A percentile compares a stretch with the other conserved stretches of the same genome.
Conservation (phyloP, 1,140 invertebrate genomes). For the Heliconius eleuchia region DNA sequence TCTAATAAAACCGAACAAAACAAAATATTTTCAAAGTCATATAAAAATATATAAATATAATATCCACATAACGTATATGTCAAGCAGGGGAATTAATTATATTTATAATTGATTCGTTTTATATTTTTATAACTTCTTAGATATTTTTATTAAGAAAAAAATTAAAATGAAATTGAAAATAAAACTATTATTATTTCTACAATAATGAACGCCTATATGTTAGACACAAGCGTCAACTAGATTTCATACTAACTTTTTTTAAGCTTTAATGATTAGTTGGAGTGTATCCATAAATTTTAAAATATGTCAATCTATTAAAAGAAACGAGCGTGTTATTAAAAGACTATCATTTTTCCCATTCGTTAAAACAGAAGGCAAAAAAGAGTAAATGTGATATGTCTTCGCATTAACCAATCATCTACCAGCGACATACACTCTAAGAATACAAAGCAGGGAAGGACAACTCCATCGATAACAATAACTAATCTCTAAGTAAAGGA, state of each 20-base stretch:
- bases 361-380: constrained; percentile 30
- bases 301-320: constrained; percentile 30
- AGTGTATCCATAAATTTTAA: constrained; percentile 17
- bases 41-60: too few relatives aligned
- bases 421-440: constrained; percentile 33
- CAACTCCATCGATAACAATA: constrained; percentile 32
- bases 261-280: neutral
- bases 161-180: too few relatives aligned
- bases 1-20: neutral
- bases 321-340: constrained; percentile 30
- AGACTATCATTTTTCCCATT: constrained; percentile 37
- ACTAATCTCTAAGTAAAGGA: constrained; percentile 25
- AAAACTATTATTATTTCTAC: too few relatives aligned
- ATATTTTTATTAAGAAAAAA: too few relatives aligned
- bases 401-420: constrained; percentile 41
- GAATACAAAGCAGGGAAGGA: constrained; percentile 39
- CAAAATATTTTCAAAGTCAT: too few relatives aligned
- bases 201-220: too few relatives aligned
- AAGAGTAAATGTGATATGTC: constrained; percentile 29
- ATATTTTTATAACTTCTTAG: too few relatives aligned
- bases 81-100: too few relatives aligned
- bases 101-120: too few relatives aligned
- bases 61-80: too few relatives aligned
- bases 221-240: too few relatives aligned
- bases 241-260: constrained; percentile 2